These are phyloP conservation scores for Orthosia incerta DNA, from an alignment of 2,888 invertebrate species.

Conservation along the genomic window DNA sequence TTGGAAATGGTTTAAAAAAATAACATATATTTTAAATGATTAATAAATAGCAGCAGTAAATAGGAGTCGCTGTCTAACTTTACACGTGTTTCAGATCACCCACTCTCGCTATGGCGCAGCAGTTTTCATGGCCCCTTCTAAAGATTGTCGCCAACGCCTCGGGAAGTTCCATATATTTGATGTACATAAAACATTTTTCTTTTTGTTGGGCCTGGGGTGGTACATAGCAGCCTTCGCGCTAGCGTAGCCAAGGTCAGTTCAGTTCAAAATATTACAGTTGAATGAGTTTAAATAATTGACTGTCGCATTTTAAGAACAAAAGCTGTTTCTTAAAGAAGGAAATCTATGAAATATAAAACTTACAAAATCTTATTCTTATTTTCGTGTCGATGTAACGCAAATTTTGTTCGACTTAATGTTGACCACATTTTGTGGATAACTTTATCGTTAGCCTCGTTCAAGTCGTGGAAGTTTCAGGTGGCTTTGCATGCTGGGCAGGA, in stretches of 20 bases:
- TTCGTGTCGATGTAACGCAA: too few species aligned
- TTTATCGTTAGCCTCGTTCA: too few species aligned
- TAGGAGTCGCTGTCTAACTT: not conserved
- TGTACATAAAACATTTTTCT: conserved; percentile 58
- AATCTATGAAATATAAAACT: too few species aligned
- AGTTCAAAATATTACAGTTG: not conserved
- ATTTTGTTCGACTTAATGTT: too few species aligned
- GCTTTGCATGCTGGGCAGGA: too few species aligned
- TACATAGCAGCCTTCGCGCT: conserved; percentile 2
- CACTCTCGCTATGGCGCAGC: not conserved
- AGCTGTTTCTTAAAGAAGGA: too few species aligned
- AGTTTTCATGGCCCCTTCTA: conserved; percentile 22
- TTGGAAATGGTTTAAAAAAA: too few species aligned
- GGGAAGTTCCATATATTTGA: conserved; percentile 42
- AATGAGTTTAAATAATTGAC: not conserved
- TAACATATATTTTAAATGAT: not conserved
- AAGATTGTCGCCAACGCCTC: conserved; percentile 38
- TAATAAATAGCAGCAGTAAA: too few species aligned
- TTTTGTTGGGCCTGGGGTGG: conserved; percentile 33
- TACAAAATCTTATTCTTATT: too few species aligned
- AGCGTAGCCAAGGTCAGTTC: not conserved
- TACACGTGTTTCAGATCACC: not conserved
- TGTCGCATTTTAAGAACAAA: too few species aligned
- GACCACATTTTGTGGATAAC: too few species aligned
- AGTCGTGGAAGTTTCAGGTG: too few species aligned